These are phyloP conservation scores for Meteorus cinctellus DNA, from an alignment of 2,888 invertebrate genomes.

Conservation along the genomic window DNA sequence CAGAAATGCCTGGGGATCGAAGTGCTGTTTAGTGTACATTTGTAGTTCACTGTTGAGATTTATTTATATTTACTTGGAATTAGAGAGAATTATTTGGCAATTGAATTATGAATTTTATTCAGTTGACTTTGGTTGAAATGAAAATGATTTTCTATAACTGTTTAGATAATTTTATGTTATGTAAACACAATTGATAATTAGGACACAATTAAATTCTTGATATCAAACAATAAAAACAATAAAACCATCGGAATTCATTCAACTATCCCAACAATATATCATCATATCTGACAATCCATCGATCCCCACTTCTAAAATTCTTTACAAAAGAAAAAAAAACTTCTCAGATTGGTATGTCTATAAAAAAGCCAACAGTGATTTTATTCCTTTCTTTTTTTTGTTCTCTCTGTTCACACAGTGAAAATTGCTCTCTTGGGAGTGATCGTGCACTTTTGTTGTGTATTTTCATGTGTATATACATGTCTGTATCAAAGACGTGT, in stretches of 20 bases:
- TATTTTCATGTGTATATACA: neutral
- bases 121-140: no score
- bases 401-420: neutral
- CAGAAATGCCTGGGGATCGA: conserved; percentile 69
- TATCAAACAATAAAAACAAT: no score
- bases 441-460: conserved; percentile 23
- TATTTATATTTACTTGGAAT: conserved; percentile 13
- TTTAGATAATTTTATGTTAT: no score
- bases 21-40: conserved; percentile 63
- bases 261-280: neutral
- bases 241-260: no score
- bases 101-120: no score
- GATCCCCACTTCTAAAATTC: neutral
- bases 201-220: no score
- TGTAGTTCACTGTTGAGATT: conserved; percentile 55
- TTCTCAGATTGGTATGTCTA: neutral
- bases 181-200: no score
- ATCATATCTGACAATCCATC: neutral
- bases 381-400: neutral
- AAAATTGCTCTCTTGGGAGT: conserved; percentile 32
- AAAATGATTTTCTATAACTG: no score
- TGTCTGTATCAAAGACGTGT: conserved; percentile 7
- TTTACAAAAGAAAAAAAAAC: neutral
- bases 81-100: no score
- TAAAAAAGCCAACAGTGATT: conserved; percentile 7